These are phyloP conservation scores for Hirtodrosophila confusa DNA, from an alignment of 2,888 invertebrate species.

Conservation along the genomic window DNA sequence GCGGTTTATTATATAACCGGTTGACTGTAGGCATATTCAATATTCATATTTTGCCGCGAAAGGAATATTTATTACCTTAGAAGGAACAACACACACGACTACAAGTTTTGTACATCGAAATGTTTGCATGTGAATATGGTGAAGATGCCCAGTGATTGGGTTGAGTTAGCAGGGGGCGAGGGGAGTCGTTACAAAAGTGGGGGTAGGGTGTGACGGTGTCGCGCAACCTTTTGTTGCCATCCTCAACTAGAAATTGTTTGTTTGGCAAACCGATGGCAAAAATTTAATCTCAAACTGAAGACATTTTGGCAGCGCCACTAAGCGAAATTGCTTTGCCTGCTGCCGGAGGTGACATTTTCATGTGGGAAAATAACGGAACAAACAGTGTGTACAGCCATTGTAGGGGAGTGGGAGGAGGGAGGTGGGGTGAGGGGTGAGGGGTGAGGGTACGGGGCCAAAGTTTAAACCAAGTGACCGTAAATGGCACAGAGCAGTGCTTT, in stretches of 20 bases:
- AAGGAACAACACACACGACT: slow-evolving; percentile 22
- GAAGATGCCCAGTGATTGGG: slow-evolving; percentile 39
- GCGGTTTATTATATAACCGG: slow-evolving; percentile 60
- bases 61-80: slow-evolving; percentile 71
- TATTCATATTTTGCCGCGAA: slow-evolving; percentile 72
- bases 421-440: not conserved
- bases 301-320: slow-evolving; percentile 47
- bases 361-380: slow-evolving; percentile 23
- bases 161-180: not conserved
- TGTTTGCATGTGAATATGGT: slow-evolving; percentile 37
- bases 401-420: not conserved
- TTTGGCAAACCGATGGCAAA: slow-evolving; percentile 61
- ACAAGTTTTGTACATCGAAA: slow-evolving; percentile 11
- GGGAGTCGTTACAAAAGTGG: not conserved
- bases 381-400: not conserved
- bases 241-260: slow-evolving; percentile 69
- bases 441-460: not conserved
- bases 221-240: slow-evolving; percentile 52
- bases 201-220: slow-evolving; percentile 28
- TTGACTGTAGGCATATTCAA: slow-evolving; percentile 64
- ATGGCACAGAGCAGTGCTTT: slow-evolving; percentile 19
- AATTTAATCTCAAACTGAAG: slow-evolving; percentile 61
- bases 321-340: slow-evolving; percentile 52
- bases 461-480: slow-evolving; percentile 50
- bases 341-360: slow-evolving; percentile 59